Conservation (phyloP, 2,113 vertebrate genomes). For the cat (Felis catus) region DNA sequence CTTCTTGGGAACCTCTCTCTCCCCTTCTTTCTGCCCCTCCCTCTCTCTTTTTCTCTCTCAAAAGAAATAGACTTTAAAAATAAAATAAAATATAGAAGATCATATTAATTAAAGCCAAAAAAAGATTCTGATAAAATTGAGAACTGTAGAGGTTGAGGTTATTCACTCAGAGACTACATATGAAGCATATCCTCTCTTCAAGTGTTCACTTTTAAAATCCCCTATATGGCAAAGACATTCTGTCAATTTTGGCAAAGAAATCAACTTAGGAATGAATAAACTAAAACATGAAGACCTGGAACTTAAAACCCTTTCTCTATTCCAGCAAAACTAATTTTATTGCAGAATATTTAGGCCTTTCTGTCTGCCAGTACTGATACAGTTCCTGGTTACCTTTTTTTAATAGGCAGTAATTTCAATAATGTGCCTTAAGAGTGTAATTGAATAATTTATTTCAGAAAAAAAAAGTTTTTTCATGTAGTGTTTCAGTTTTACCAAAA, state of each 20-base stretch:
- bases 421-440: conserved; percentile 29
- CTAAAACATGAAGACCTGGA: background rate
- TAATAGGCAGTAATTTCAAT: background rate
- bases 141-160: background rate
- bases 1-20: no score
- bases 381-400: background rate
- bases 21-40: no score
- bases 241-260: background rate
- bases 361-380: background rate
- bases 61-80: no score
- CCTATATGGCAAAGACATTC: background rate
- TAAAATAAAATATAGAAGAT: background rate
- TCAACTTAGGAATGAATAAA: background rate
- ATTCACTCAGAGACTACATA: background rate
- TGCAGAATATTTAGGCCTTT: background rate
- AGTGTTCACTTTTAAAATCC: background rate
- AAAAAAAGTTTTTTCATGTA: conserved; percentile 82
- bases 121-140: background rate
- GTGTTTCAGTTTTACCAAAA: conserved; percentile 85
- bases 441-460: conserved; percentile 60
- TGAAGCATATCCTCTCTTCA: background rate
- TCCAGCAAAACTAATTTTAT: background rate
- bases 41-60: no score
- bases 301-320: background rate
- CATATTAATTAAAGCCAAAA: background rate